Base-by-base conservation (phyloP, 1,140 invertebrate species). In the Drosophila tani region DNA sequence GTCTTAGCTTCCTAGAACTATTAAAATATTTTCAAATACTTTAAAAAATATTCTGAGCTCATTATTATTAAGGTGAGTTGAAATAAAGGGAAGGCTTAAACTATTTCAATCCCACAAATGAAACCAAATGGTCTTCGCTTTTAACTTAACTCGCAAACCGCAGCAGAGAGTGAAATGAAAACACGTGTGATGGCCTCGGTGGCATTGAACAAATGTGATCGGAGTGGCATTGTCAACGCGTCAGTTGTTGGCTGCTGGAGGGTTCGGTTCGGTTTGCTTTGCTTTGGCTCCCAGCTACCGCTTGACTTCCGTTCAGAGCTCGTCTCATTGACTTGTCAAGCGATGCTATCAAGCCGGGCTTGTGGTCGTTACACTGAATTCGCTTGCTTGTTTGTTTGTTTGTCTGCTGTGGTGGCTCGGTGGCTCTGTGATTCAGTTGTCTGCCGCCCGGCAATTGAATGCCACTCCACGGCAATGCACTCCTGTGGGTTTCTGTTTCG, bases 241-340 rank as follows among this genome's bases (percentile, higher is more conserved):
- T 47, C 38, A 35, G 40, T 67, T 64, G 67, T 29, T 41, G 46
- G 66, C 11, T 45, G 40, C 27, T 55, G 63, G 29, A 67, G 15
- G 21, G 47, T 43, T 62, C 15, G 15, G 24, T 50, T n/a, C 4
- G 51, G 51, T 55, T 40, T 21, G 51, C n/a, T 40, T 56, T 56
- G 53, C 19, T 40, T 40, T 43, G 19, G 19, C 21, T 24, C 21
- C 21, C 21, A 24, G 21, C 21, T 24, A 2, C 21, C 58, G 58
- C 35, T 50, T 74, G 73, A 57, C 53, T 75, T 53, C 38, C 51
- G 63, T 43, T 76, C 68, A 29, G 55, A 15, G 47, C 43, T 56
- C 73, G 73, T 76, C 62, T 59, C 74, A 76, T 76, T 76, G 74
- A 76, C 74, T 76, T 76, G 74, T 76, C 74, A 76, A 66, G 74